Conservation (phyloP, 1,140 invertebrate genomes). For the Mylabris phalerata region DNA sequence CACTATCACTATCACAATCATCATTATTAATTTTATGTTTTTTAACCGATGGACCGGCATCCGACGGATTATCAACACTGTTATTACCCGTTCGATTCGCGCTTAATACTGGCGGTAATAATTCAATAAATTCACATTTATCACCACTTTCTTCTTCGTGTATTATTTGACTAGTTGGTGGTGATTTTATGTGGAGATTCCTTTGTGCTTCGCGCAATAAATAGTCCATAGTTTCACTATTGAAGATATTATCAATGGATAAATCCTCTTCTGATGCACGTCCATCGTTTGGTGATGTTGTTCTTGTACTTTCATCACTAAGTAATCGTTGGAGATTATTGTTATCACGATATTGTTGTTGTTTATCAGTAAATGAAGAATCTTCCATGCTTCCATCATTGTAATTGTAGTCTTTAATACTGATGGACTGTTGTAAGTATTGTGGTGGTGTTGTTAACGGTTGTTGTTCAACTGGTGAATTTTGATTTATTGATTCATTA, state of each 20-base stretch:
- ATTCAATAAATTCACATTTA: conserved; percentile 11
- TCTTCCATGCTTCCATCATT: conserved; percentile 23
- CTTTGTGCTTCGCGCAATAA: conserved; percentile 20
- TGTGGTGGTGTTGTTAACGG: background rate
- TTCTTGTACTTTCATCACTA: conserved; percentile 14
- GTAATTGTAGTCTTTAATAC: background rate
- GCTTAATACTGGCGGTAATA: conserved; percentile 10
- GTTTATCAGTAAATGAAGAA: background rate
- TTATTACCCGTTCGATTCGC: background rate
- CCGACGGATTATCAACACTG: background rate
- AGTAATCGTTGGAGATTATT: conserved; percentile 4
- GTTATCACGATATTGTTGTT: conserved; percentile 10
- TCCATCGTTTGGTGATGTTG: conserved; percentile 1
- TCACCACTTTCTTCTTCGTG: conserved; percentile 12
- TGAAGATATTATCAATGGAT: conserved; percentile 5
- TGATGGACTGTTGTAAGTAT: background rate
- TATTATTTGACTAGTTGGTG: conserved; percentile 17
- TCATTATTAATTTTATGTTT: conserved; percentile 3
- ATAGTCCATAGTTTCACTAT: conserved; percentile 21
- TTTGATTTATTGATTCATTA: conserved; percentile 14
- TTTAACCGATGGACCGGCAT: conserved; percentile 1
- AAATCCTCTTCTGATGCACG: conserved; percentile 9
- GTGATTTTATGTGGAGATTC: conserved; percentile 23
- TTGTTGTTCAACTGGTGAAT: background rate
- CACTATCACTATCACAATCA: conserved; percentile 21